These are phyloP conservation scores for Junco hyemalis DNA, from an alignment of 2,113 vertebrate species.

Conservation along the genomic window DNA sequence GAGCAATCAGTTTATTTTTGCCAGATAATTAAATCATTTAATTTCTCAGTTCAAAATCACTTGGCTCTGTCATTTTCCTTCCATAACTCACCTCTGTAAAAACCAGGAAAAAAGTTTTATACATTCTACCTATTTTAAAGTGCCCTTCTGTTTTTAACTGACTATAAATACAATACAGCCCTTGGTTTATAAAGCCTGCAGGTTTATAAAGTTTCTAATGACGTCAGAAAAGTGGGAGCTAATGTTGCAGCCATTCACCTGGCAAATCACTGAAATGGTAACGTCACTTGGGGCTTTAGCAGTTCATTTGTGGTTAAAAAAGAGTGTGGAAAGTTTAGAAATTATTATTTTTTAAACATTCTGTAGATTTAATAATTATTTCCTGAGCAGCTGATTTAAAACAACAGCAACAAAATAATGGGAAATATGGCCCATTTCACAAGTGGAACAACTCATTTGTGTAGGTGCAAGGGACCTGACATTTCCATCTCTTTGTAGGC, in stretches of 20 bases:
- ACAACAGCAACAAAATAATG: neutral
- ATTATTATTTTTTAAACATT: neutral
- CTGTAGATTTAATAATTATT: neutral
- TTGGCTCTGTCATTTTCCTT: neutral
- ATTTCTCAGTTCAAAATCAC: neutral
- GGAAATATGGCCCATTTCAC: neutral
- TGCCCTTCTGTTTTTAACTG: constrained; percentile 4
- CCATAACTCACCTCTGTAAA: neutral
- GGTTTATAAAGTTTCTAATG: neutral
- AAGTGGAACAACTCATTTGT: neutral
- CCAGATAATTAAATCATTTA: neutral
- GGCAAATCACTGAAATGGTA: neutral
- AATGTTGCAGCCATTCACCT: neutral
- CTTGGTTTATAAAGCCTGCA: neutral
- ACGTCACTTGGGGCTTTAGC: neutral
- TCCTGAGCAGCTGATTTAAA: neutral
- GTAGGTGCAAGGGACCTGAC: neutral
- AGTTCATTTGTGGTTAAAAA: neutral
- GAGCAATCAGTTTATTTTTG: neutral
- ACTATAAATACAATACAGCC: neutral
- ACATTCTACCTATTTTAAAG: neutral
- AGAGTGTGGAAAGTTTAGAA: neutral
- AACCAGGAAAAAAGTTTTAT: neutral
- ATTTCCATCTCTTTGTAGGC: neutral
- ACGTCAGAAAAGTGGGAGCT: neutral